Evolutionary conservation across 2,888 invertebrate species (phyloP), one percentile per base, ranked within the genome.

Genomic region (Amorpha juglandis): DNA sequence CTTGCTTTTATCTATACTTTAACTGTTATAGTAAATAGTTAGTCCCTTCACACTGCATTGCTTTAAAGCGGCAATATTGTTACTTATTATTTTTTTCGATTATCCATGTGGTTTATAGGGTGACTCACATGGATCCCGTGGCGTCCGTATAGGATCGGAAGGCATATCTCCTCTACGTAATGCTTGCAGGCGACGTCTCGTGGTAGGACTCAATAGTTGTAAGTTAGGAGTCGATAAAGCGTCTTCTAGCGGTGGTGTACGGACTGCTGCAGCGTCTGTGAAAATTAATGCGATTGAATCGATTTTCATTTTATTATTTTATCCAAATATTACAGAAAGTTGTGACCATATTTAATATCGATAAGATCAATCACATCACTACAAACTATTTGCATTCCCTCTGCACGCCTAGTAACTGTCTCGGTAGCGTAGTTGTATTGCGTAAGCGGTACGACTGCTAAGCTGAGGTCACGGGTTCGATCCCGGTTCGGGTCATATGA

Each of bases 91-190:
- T 14, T 47, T 47, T 47, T 47, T 47, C 1, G 7, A 14, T 47
- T 47, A 16, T 48, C 1, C 19, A 6, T 3, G 3, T 19, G 14
- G 12, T 27, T 4, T 1, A 6, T 51, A 35, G 42, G 21, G 14
- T 16, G 14, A 84, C 89, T 85, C 38, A 93, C 93, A 93, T 0
- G 92, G 91, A 65, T 93, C 90, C 0, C 68, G 74, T 0, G 93
- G 93, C 0, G 93, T 93, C 3, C 83, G 72, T n/a, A 90, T 81
- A 0, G 91, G 90, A 68, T 88, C 91, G 0, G 92, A 90, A 0
- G 92, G 91, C 86, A 89, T 87, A 66, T 93, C 92, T 0, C 94
- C 93, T 19, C 89, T 75, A 0, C 85, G 75, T 33, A 94, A 79
- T 0, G 93, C 93, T 52, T 82, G 90, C 68, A 94, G 75, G 0